Conservation (phyloP, 1,140 invertebrate species). For the Drusus annulatus region DNA sequence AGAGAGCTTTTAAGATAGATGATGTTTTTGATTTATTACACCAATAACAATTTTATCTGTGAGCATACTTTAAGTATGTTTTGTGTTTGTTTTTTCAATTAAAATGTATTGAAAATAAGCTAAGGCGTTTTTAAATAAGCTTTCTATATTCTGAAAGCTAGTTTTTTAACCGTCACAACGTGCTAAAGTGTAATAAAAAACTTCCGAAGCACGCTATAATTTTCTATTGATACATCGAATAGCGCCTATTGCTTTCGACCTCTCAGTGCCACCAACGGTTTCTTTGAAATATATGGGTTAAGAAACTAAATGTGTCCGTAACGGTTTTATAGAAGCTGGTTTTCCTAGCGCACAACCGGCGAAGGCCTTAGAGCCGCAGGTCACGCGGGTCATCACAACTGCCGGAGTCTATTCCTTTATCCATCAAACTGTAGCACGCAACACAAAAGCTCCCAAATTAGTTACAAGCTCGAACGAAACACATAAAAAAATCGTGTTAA, state of each 20-base stretch:
- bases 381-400: slow-evolving; percentile 50
- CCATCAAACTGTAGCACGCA: slow-evolving; percentile 49
- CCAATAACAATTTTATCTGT: too few relatives aligned
- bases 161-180: too few relatives aligned
- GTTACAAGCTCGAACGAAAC: slow-evolving; percentile 45
- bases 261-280: slow-evolving; percentile 18
- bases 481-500: neutral
- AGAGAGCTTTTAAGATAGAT: neutral
- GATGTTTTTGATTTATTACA: too few relatives aligned
- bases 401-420: slow-evolving; percentile 48
- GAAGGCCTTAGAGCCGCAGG: slow-evolving; percentile 19
- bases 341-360: slow-evolving; percentile 45
- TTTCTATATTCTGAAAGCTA: too few relatives aligned
- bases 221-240: neutral
- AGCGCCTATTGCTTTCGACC: neutral
- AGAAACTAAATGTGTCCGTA: slow-evolving; percentile 47
- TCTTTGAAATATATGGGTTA: slow-evolving; percentile 42
- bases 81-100: too few relatives aligned
- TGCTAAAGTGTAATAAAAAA: too few relatives aligned
- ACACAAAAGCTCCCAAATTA: slow-evolving; percentile 55
- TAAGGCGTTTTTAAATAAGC: too few relatives aligned
- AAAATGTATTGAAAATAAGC: too few relatives aligned
- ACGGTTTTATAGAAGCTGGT: slow-evolving; percentile 54
- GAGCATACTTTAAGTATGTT: too few relatives aligned
- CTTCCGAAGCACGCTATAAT: neutral